Conservation (phyloP, 2,113 vertebrate species). For the Vicugna pacos region DNA sequence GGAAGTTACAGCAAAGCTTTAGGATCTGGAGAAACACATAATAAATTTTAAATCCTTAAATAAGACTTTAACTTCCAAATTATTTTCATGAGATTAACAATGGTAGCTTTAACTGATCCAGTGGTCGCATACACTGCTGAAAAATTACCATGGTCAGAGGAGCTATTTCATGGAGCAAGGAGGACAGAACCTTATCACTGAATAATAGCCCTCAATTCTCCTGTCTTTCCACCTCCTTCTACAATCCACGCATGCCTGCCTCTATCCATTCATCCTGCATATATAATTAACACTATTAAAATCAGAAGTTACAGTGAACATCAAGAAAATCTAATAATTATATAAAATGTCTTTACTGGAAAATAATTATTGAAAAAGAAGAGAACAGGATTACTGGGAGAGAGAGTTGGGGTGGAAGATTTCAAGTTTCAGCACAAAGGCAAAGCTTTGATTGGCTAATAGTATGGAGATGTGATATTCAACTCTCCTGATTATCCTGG, state of each 20-base stretch:
- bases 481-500: neutral
- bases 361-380: neutral
- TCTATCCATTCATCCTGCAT: neutral
- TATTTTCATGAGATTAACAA: neutral
- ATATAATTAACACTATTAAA: neutral
- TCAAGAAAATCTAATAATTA: neutral
- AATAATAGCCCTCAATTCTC: neutral
- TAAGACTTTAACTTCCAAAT: neutral
- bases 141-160: neutral
- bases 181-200: neutral
- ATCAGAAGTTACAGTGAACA: neutral
- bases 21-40: neutral
- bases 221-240: neutral
- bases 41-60: neutral
- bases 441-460: neutral
- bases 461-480: neutral
- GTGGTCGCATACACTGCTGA: neutral
- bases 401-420: neutral
- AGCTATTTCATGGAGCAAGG: neutral
- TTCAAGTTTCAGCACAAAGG: neutral
- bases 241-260: neutral
- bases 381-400: neutral
- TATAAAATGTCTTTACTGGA: neutral
- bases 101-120: neutral
- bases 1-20: neutral